phyloP scores from a whole-genome alignment of 2,113 vertebrate species.

The Ariopsis seemanni region DNA sequence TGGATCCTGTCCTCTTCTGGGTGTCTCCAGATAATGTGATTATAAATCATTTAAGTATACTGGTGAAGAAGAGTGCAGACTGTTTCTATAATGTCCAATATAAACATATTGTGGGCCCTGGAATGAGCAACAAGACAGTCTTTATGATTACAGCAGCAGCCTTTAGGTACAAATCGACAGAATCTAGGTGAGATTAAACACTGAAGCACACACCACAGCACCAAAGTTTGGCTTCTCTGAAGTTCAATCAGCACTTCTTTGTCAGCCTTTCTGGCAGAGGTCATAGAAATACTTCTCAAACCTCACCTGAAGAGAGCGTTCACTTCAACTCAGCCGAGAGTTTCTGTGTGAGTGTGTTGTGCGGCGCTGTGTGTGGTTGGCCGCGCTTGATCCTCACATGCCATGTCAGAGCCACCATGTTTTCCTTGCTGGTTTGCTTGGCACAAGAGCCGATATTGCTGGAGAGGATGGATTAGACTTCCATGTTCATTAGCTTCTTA shows the following conservation, averaged over 20 bases:
- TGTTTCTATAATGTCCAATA: neutral
- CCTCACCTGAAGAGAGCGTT: slow-evolving; percentile 17
- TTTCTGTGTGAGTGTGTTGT: slow-evolving; percentile 22
- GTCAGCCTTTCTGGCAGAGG: neutral
- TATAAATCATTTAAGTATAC: neutral
- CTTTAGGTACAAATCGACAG: neutral
- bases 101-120: neutral
- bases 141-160: neutral
- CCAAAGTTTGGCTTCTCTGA: neutral
- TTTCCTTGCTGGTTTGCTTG: slow-evolving; percentile 56
- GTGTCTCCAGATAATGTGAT: neutral
- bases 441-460: slow-evolving; percentile 48
- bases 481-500: slow-evolving; percentile 49
- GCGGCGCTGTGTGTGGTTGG: slow-evolving; percentile 56
- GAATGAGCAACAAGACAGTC: neutral
- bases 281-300: neutral
- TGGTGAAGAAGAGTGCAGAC: neutral
- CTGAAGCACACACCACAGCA: neutral
- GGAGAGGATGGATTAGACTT: slow-evolving; percentile 53
- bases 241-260: neutral
- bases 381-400: slow-evolving; percentile 46
- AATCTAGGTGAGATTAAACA: slow-evolving; percentile 1
- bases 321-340: neutral
- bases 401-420: slow-evolving; percentile 56
- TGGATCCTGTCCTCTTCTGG: neutral